Evolutionary conservation across 2,113 vertebrate species (phyloP).

Genomic region (Rattus rattus): DNA sequence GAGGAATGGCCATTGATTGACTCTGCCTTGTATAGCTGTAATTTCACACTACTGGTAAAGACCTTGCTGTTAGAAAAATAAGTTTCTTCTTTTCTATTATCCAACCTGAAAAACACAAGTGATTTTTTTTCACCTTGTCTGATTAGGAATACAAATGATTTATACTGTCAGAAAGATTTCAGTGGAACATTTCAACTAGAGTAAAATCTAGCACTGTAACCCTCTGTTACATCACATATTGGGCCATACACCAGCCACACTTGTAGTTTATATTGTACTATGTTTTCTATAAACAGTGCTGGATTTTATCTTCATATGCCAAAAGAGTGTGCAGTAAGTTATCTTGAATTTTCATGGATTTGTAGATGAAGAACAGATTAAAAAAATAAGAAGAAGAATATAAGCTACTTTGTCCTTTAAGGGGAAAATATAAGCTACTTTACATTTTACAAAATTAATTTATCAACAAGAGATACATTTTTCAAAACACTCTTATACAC

Average conservation of each 20-base stretch:
- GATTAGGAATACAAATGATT: slow-evolving; percentile 15
- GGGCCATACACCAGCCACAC: neutral
- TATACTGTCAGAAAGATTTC: neutral
- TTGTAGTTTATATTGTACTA: no score
- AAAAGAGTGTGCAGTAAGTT: neutral
- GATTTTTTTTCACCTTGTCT: slow-evolving; percentile 5
- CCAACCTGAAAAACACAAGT: neutral
- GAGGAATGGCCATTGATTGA: slow-evolving; percentile 3
- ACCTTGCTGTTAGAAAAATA: neutral
- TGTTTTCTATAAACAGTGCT: no score
- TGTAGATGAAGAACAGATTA: neutral
- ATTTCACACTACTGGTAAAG: neutral
- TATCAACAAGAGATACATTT: neutral
- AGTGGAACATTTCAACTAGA: neutral
- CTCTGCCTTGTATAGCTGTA: neutral
- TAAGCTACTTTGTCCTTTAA: neutral
- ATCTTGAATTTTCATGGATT: neutral
- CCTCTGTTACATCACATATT: neutral
- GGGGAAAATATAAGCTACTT: neutral
- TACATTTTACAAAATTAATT: neutral
- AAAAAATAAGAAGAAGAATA: neutral
- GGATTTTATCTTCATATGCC: neutral
- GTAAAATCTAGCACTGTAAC: neutral
- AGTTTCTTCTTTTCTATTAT: neutral
- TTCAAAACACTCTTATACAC: neutral